Evolutionary conservation across 2,113 vertebrate species (phyloP), one percentile per base, ranked within the genome.

Genomic region (Dicentrarchus labrax): DNA sequence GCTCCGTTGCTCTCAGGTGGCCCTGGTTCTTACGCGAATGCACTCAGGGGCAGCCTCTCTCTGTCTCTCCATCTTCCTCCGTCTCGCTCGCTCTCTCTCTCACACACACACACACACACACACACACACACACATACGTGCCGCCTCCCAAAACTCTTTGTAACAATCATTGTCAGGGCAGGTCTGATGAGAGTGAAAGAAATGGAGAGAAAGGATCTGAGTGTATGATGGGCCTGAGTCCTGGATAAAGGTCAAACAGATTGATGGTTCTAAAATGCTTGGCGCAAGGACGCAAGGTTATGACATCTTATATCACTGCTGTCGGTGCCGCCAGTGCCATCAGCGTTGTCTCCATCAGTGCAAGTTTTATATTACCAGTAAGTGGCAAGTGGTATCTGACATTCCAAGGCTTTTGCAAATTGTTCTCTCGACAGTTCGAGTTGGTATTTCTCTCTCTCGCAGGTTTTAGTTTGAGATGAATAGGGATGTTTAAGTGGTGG

Each of bases 401-500:
- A 73, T 85, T 86, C 83, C 89, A 92, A 92, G 88, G 89, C 83
- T 86, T 88, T 78, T 82, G 79, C 86, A 89, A 89, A 91, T 79
- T 86, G 85, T 89, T 89, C 91, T 89, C 85, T 77, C 48, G 36
- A 47, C 83, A 50, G 75, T 85, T 79, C 2, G n/a, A 76, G 74
- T 72, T 88, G 82, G 88, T 83, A 75, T 89, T 83, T 88, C 83
- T 72, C 77, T 60, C 76, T 65, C 72, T 77, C 21, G 1, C 82
- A 85, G 86, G 81, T 91, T 92, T 92, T 86, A 79, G 72, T 87
- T 75, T 51, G 85, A 90, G 88, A 91, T 89, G 93, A 92, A 93
- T 82, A 84, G 88, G 83, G 77, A 91, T 80, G 89, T 91, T 90
- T 91, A 95, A 94, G 93, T 94, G 92, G 92, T 62, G 91, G 91